A percentile compares a stretch with the other conserved stretches of the same genome.
phyloP scores from a whole-genome alignment of 2,797 vertebrate genomes.

The Microctenopoma steveboyesi region DNA sequence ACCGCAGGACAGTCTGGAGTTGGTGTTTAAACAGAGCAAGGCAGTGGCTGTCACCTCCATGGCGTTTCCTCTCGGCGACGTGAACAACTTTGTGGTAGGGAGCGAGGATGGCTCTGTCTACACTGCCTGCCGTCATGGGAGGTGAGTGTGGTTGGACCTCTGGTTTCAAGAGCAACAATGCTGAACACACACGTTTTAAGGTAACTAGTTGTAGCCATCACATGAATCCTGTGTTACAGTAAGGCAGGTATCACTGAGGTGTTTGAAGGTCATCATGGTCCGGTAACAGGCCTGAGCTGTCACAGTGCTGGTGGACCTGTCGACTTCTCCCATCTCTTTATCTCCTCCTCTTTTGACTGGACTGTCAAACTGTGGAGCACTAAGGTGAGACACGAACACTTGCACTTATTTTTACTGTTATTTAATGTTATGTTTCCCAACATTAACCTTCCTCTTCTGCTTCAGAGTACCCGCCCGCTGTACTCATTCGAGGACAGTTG shows the following conservation, averaged over 20 bases:
- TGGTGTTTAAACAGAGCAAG: conserved; percentile 98
- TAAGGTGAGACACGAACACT: conserved; percentile 84
- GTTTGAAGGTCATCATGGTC: conserved; percentile 99
- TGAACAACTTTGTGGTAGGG: conserved; percentile 99
- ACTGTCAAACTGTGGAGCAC: conserved; percentile 99
- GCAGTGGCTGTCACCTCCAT: conserved; percentile 98
- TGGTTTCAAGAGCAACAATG: not conserved
- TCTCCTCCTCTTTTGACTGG: conserved; percentile 99
- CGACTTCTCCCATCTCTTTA: conserved; percentile 98
- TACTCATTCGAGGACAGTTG: conserved; percentile 99
- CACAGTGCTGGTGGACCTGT: conserved; percentile 94
- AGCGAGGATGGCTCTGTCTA: conserved; percentile 99
- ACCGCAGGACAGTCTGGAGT: conserved; percentile 95
- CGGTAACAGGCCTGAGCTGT: conserved; percentile 97
- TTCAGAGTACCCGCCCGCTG: conserved; percentile 93
- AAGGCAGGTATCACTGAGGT: conserved; percentile 99
- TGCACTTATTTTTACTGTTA: not conserved
- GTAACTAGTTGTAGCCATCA: not conserved
- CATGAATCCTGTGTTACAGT: conserved; percentile 73
- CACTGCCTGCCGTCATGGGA: conserved; percentile 97
- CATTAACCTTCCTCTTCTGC: not conserved
- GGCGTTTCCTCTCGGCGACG: conserved; percentile 96
- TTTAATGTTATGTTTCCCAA: not conserved
- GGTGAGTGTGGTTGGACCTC: conserved; percentile 75
- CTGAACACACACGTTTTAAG: not conserved